Percentiles rank a stretch among this genome's conserved stretches.
Evolutionary conservation across 2,888 invertebrate species (phyloP).

Genomic region (Idaea biselata): DNA sequence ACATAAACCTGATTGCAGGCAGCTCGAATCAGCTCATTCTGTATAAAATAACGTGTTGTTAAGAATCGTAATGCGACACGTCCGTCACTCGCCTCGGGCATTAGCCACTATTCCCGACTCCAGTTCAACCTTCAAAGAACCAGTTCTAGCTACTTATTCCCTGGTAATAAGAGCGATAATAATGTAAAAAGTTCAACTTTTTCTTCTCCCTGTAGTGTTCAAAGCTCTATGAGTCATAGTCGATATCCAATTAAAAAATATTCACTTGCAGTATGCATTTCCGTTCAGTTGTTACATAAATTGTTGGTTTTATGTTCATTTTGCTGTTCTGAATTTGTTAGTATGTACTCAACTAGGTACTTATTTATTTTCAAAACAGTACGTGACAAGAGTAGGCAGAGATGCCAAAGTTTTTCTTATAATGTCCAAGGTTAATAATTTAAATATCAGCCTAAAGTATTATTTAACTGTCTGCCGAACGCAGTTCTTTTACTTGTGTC

Average conservation of each 20-base stretch:
- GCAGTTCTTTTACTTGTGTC: not conserved
- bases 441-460: not conserved
- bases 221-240: constrained; percentile 29
- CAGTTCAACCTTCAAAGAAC: constrained; percentile 21
- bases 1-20: not conserved
- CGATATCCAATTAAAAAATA: constrained; percentile 31
- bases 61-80: constrained; percentile 26
- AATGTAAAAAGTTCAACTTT: constrained; percentile 1
- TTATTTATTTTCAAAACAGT: not conserved
- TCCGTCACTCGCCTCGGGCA: constrained; percentile 21
- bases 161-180: constrained; percentile 11
- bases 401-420: not conserved
- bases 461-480: not conserved
- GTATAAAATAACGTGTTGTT: constrained; percentile 23
- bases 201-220: constrained; percentile 7
- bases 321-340: constrained; percentile 5
- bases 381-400: not conserved
- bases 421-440: not conserved
- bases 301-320: constrained; percentile 6
- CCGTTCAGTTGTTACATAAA: constrained; percentile 15
- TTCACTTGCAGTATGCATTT: constrained; percentile 21
- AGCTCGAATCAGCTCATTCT: constrained; percentile 5
- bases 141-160: constrained; percentile 21
- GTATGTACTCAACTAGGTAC: not conserved
- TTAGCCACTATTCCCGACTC: constrained; percentile 21